Percentiles rank a stretch among this genome's conserved stretches.
phyloP scores from a whole-genome alignment of 2,113 vertebrate genomes.

The Hemicordylus capensis region DNA sequence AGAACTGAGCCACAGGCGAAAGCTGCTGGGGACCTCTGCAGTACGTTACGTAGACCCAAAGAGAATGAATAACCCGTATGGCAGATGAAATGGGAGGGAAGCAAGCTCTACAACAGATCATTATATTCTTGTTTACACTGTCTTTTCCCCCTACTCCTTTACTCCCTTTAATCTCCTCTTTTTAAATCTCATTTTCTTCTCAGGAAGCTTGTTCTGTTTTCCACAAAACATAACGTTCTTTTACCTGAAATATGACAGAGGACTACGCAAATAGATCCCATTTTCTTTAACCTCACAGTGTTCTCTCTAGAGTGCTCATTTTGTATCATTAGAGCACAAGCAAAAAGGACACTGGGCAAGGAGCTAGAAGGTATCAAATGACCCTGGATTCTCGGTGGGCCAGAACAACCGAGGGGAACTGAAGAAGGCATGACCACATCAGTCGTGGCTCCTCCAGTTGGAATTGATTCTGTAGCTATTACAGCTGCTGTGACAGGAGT shows the following conservation, averaged over 20 bases:
- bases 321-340: background rate
- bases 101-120: background rate
- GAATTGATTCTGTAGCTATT: background rate
- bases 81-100: background rate
- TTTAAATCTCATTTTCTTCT: background rate
- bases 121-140: background rate
- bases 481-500: no score
- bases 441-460: no score
- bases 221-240: background rate
- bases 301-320: background rate
- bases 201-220: background rate
- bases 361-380: background rate
- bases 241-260: background rate
- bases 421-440: background rate
- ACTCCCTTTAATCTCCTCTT: no score
- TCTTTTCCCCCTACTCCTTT: background rate
- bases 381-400: background rate
- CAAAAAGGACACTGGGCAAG: background rate
- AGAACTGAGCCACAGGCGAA: background rate
- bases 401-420: background rate
- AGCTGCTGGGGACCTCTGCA: background rate
- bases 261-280: background rate
- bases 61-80: background rate
- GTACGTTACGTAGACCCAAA: background rate
- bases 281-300: no score